phyloP scores from a whole-genome alignment of 2,113 vertebrate species.

The Hylia prasina region DNA sequence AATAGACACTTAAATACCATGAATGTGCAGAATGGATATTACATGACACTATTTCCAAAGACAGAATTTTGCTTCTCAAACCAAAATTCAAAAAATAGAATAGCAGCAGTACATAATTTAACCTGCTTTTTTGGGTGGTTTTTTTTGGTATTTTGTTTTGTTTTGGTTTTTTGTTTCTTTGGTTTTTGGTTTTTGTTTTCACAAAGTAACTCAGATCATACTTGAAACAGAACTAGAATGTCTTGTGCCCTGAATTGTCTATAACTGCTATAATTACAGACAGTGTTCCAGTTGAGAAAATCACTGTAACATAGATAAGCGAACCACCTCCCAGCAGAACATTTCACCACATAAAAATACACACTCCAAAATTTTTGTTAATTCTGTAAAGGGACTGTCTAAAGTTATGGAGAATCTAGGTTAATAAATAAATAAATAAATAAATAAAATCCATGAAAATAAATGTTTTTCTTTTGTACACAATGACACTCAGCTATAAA shows the following conservation, averaged over 20 bases:
- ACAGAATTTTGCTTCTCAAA: not conserved
- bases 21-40: not conserved
- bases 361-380: not conserved
- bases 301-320: not conserved
- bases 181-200: not conserved
- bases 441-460: accelerated
- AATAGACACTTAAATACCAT: not conserved
- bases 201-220: not conserved
- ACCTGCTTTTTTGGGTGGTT: not conserved
- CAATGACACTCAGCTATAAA: not conserved
- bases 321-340: not conserved
- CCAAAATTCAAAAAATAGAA: not conserved
- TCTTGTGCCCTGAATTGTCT: not conserved
- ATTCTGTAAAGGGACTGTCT: not conserved
- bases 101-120: not conserved
- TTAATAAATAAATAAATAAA: too few species aligned
- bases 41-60: not conserved
- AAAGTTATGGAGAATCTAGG: not conserved
- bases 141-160: not conserved
- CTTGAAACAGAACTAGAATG: not conserved
- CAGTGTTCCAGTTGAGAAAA: not conserved
- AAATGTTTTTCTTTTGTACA: not conserved
- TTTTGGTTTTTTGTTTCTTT: not conserved
- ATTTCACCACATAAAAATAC: not conserved
- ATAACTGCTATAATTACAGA: not conserved